Conservation (phyloP, 2,113 vertebrate genomes). For the Oreochromis niloticus region DNA sequence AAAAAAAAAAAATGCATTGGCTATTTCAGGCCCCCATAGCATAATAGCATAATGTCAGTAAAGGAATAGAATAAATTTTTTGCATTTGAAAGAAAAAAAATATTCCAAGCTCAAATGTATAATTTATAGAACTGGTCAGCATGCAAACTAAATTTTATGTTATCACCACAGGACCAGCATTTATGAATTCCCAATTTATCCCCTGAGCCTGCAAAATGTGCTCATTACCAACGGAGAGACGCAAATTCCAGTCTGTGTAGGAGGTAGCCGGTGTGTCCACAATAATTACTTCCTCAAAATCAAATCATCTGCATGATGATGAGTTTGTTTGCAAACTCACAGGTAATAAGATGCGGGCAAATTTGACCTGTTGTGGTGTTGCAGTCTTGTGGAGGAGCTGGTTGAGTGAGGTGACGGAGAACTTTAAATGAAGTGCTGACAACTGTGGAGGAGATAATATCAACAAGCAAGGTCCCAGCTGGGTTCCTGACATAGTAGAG, state of each 20-base stretch:
- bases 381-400: not conserved
- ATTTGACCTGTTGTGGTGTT: not conserved
- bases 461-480: not conserved
- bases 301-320: not conserved
- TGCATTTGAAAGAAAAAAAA: not conserved
- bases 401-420: not conserved
- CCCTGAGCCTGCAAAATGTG: not conserved
- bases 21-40: not conserved
- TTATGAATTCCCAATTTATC: not conserved
- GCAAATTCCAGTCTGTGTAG: not conserved
- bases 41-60: not conserved
- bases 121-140: not conserved
- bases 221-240: not conserved
- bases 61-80: not conserved
- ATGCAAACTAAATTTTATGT: not conserved
- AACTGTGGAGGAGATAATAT: not conserved
- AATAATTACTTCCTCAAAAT: constrained; percentile 25
- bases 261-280: not conserved
- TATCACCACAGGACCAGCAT: not conserved
- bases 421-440: not conserved
- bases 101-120: not conserved
- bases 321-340: not conserved
- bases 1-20: not conserved
- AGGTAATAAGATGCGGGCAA: not conserved
- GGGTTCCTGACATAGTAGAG: not conserved